A percentile compares a stretch with the other conserved stretches of the same genome.
phyloP scores from a whole-genome alignment of 1,140 invertebrate species.

The Mizuhopecten yessoensis region DNA sequence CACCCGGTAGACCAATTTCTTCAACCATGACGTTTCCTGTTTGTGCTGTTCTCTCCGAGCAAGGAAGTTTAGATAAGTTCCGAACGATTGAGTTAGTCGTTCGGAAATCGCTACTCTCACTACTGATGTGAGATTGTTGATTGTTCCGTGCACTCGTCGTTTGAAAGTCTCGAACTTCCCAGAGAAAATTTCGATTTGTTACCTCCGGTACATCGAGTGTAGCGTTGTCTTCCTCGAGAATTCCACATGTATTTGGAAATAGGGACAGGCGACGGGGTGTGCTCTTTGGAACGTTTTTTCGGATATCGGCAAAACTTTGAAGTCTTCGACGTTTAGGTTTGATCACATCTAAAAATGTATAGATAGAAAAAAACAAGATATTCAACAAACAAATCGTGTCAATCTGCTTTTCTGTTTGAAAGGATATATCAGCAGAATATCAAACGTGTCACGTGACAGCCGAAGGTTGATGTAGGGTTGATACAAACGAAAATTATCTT shows the following conservation, averaged over 20 bases:
- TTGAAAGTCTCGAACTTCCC: neutral
- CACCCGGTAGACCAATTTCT: neutral
- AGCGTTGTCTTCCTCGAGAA: neutral
- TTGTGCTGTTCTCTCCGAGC: neutral
- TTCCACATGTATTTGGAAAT: neutral
- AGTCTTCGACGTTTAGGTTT: neutral
- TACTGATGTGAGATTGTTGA: neutral
- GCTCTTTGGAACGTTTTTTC: neutral
- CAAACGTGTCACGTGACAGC: too few relatives aligned
- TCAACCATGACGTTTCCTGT: neutral
- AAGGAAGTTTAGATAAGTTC: neutral
- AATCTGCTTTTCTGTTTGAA: too few relatives aligned
- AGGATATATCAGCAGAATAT: too few relatives aligned
- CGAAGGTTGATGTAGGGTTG: too few relatives aligned
- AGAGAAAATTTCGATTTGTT: neutral
- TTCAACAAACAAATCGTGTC: too few relatives aligned
- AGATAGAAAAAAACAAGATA: too few relatives aligned
- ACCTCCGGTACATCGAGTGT: neutral
- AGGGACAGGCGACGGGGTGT: neutral
- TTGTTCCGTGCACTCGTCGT: too few relatives aligned
- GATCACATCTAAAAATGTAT: neutral
- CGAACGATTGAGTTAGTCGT: neutral
- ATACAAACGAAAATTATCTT: too few relatives aligned
- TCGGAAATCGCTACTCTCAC: conserved; percentile 24
- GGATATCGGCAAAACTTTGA: neutral